Evolutionary conservation across 2,797 vertebrate species (phyloP).

Genomic region (Echiichthys vipera): DNA sequence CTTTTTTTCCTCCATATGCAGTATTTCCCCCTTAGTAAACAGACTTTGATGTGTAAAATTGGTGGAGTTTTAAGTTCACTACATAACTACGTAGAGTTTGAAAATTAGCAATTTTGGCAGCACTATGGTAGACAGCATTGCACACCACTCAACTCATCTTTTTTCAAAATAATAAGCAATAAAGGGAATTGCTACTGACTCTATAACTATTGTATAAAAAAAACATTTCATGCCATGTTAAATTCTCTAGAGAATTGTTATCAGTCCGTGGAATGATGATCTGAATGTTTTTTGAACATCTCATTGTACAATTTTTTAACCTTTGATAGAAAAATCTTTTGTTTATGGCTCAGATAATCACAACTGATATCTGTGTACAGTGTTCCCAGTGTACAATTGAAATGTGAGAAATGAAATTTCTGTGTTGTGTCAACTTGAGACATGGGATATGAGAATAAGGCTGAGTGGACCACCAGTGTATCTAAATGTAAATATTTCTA

Average conservation of each 20-base stretch:
- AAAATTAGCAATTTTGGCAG: neutral
- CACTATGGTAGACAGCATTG: no score
- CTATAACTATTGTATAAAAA: no score
- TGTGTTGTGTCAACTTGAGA: slow-evolving; percentile 41
- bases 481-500: slow-evolving; percentile 78
- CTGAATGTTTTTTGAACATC: slow-evolving; percentile 2
- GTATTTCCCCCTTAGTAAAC: neutral
- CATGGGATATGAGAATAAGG: slow-evolving; percentile 27
- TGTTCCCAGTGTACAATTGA: slow-evolving; percentile 1
- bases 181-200: neutral
- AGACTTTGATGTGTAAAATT: neutral
- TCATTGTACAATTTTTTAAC: slow-evolving; percentile 6
- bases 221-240: no score
- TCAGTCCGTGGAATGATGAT: slow-evolving; percentile 15
- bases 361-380: neutral
- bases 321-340: slow-evolving; percentile 25
- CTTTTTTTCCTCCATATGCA: neutral
- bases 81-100: neutral
- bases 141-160: rapidly evolving
- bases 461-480: slow-evolving; percentile 34
- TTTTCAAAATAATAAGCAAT: neutral
- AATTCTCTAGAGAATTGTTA: neutral
- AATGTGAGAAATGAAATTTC: slow-evolving; percentile 51
- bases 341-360: slow-evolving; percentile 34
- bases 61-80: neutral